Conservation (phyloP, 2,113 vertebrate species). For the Xiphorhynchus elegans region DNA sequence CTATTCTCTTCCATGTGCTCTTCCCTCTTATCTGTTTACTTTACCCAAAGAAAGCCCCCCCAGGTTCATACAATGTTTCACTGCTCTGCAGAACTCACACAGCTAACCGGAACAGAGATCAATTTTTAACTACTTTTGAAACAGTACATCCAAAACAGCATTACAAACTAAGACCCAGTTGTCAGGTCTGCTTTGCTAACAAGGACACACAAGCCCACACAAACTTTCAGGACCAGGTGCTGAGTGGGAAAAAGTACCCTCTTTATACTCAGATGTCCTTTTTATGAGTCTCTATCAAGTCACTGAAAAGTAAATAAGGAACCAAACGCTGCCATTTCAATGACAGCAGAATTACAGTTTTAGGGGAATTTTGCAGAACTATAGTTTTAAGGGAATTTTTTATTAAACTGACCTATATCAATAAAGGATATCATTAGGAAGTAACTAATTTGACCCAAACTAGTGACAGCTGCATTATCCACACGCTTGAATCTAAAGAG, state of each 20-base stretch:
- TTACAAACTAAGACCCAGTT: background rate
- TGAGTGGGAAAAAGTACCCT: background rate
- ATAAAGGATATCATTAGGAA: background rate
- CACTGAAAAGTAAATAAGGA: background rate
- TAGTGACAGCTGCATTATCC: background rate
- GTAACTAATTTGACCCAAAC: background rate
- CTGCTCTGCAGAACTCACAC: background rate
- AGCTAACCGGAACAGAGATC: background rate
- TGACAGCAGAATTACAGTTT: background rate
- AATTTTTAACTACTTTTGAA: background rate
- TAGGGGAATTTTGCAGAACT: background rate
- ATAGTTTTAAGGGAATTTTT: background rate
- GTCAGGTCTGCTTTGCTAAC: background rate
- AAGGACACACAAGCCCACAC: background rate
- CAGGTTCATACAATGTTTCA: background rate
- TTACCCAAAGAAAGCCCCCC: background rate
- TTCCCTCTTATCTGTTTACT: background rate
- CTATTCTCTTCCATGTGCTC: background rate
- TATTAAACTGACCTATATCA: background rate
- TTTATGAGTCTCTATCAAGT: background rate
- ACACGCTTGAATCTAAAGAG: background rate
- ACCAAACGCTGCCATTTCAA: background rate
- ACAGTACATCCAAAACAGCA: background rate
- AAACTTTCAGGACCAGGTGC: background rate
- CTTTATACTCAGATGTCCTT: background rate